phyloP scores from a whole-genome alignment of 2,113 vertebrate genomes.

The Empidonax traillii region DNA sequence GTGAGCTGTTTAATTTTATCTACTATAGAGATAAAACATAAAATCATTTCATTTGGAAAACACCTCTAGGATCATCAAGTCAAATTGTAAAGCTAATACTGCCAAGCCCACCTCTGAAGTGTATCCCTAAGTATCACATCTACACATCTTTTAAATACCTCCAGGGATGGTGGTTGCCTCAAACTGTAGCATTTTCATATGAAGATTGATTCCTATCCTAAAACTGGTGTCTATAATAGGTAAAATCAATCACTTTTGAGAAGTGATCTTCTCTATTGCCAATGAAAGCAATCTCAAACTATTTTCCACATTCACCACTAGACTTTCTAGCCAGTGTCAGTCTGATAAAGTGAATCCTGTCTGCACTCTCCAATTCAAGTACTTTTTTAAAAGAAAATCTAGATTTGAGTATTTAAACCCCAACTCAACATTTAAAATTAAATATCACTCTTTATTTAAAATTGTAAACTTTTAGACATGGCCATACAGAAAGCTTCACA shows the following conservation, averaged over 20 bases:
- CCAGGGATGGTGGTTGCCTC: background rate
- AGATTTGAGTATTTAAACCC: background rate
- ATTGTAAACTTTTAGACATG: background rate
- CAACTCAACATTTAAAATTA: background rate
- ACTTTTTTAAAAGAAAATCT: background rate
- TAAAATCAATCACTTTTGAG: background rate
- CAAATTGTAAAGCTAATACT: background rate
- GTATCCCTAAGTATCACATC: rapidly evolving
- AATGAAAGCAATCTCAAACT: background rate
- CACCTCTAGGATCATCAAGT: rapidly evolving
- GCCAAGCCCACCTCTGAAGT: background rate
- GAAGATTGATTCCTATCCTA: background rate
- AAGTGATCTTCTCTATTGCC: background rate
- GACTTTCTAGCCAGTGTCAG: background rate
- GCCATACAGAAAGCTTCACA: background rate
- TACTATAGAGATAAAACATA: background rate
- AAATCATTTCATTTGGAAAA: background rate
- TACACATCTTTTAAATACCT: background rate
- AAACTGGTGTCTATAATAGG: background rate
- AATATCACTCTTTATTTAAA: background rate
- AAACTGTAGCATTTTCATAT: background rate
- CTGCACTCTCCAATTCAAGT: background rate
- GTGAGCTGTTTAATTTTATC: background rate
- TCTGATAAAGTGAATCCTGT: background rate
- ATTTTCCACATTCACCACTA: background rate